Conservation (phyloP, 2,113 vertebrate species). For the Hyla sarda region DNA sequence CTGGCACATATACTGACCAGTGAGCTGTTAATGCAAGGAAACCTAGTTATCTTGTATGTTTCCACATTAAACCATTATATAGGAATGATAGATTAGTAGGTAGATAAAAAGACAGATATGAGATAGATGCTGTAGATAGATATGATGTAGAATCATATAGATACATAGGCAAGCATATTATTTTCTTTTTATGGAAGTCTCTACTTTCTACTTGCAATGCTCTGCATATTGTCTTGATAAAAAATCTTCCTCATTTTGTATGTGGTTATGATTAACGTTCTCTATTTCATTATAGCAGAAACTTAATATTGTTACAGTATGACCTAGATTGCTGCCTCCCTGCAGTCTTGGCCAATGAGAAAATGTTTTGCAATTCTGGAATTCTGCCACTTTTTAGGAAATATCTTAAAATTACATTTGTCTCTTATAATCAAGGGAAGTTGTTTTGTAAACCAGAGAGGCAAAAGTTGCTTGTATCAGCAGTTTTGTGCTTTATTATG, state of each 20-base stretch:
- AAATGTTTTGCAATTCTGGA: conserved; percentile 42
- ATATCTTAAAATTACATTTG: conserved; percentile 55
- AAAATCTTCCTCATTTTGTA: neutral
- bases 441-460: conserved; percentile 66
- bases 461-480: conserved; percentile 73
- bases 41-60: neutral
- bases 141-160: neutral
- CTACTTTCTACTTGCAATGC: neutral
- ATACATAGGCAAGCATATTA: neutral
- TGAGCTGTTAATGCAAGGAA: neutral
- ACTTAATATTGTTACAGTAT: conserved; percentile 37
- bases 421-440: conserved; percentile 61
- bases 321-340: conserved; percentile 51
- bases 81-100: neutral
- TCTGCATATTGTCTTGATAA: neutral
- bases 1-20: neutral
- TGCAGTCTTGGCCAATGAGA: conserved; percentile 40
- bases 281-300: neutral
- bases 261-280: conserved; percentile 1
- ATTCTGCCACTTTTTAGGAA: conserved; percentile 30
- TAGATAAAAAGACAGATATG: neutral
- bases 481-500: conserved; percentile 76
- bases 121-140: neutral
- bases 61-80: neutral
- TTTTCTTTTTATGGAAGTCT: too few relatives aligned